These are phyloP conservation scores for Myotis yumanensis DNA, from an alignment of 2,113 vertebrate species.

Conservation along the genomic window DNA sequence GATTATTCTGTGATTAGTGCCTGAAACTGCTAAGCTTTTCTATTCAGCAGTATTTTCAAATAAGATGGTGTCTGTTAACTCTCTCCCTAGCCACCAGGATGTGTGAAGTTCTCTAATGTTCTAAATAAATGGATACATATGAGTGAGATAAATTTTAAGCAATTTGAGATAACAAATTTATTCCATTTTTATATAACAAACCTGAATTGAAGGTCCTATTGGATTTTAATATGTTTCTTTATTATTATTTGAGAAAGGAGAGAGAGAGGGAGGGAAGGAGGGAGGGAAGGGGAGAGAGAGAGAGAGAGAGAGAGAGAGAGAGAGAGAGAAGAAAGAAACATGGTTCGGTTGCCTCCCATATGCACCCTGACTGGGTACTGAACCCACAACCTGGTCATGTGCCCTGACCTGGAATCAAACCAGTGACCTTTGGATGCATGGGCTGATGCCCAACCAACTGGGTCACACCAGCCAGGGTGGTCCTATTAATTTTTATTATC, in stretches of 20 bases:
- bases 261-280: too few species aligned
- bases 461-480: background rate
- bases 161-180: background rate
- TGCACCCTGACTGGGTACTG: background rate
- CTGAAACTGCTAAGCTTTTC: background rate
- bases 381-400: background rate
- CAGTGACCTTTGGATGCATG: background rate
- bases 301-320: background rate
- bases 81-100: background rate
- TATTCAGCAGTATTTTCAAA: background rate
- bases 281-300: too few species aligned
- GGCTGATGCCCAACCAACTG: background rate
- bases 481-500: background rate
- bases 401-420: background rate
- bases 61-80: background rate
- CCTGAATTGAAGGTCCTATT: background rate
- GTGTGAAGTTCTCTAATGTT: background rate
- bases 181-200: constrained; percentile 9
- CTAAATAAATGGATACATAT: background rate
- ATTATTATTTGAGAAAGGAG: background rate
- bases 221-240: background rate
- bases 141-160: background rate
- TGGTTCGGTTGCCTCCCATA: background rate
- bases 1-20: constrained; percentile 30
- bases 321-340: background rate